Evolutionary conservation across 2,797 vertebrate species (phyloP).

Genomic region (Sebastes melanostomus): DNA sequence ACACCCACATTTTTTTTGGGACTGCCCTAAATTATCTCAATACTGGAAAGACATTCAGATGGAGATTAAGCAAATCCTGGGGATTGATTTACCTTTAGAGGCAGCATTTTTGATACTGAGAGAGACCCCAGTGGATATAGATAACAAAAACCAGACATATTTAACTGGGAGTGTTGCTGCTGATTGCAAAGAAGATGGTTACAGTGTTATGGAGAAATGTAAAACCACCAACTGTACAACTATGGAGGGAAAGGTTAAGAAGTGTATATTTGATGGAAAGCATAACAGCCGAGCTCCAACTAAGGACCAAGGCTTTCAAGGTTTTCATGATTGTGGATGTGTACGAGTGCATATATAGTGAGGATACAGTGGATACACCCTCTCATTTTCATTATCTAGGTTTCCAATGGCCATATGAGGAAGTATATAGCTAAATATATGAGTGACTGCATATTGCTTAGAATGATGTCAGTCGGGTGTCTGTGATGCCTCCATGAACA

Average conservation of each 20-base stretch:
- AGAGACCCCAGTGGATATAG: neutral
- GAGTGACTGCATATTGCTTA: rapidly evolving
- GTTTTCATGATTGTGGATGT: too few relatives aligned
- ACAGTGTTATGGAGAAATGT: neutral
- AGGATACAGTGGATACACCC: too few relatives aligned
- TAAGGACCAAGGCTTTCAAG: neutral
- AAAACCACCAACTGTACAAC: neutral
- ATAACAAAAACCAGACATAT: too few relatives aligned
- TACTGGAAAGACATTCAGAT: neutral
- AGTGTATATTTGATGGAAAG: neutral
- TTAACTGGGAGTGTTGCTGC: neutral
- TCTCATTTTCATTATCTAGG: too few relatives aligned
- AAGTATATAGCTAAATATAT: too few relatives aligned
- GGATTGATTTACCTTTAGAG: rapidly evolving
- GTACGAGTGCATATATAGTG: too few relatives aligned
- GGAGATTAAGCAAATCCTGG: neutral
- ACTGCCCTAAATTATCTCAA: too few relatives aligned
- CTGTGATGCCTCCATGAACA: too few relatives aligned
- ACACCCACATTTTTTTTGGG: too few relatives aligned
- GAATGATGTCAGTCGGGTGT: too few relatives aligned
- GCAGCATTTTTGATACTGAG: too few relatives aligned
- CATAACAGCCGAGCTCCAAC: neutral
- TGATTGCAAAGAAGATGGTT: neutral
- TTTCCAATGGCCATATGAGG: too few relatives aligned
- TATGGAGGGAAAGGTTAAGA: neutral